Conservation (phyloP, 1,140 invertebrate genomes). For the Antheraea pernyi region DNA sequence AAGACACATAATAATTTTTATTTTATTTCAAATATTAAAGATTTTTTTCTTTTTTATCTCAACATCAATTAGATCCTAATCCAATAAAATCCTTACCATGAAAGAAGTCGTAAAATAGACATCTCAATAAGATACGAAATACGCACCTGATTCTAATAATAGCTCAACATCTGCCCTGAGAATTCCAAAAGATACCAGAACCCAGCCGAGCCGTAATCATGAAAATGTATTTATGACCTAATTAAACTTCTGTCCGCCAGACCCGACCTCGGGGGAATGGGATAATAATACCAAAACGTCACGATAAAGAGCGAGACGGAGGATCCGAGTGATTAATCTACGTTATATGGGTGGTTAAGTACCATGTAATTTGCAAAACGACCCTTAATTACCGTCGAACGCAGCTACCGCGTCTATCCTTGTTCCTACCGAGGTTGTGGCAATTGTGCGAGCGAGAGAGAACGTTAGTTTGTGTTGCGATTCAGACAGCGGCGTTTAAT, state of each 20-base stretch:
- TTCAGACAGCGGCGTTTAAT: slow-evolving; percentile 70
- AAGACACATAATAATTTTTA: too few species aligned
- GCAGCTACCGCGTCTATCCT: slow-evolving; percentile 65
- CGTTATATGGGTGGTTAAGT: slow-evolving; percentile 81
- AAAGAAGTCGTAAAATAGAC: background rate
- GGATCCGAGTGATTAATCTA: slow-evolving; percentile 74
- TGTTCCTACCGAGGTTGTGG: slow-evolving; percentile 36
- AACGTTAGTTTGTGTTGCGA: slow-evolving; percentile 39
- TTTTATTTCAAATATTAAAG: background rate
- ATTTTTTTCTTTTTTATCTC: too few species aligned
- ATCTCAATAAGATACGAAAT: background rate
- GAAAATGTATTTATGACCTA: slow-evolving; percentile 79
- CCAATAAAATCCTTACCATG: too few species aligned
- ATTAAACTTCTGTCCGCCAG: slow-evolving; percentile 70
- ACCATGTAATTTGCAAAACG: slow-evolving; percentile 81
- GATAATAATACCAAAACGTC: slow-evolving; percentile 24
- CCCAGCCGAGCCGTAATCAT: slow-evolving; percentile 50
- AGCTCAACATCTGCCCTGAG: slow-evolving; percentile 39
- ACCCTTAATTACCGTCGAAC: slow-evolving; percentile 79
- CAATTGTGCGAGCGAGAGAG: slow-evolving; percentile 40
- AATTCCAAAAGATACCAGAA: slow-evolving; percentile 22
- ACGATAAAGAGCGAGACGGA: slow-evolving; percentile 41
- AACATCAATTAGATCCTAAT: too few species aligned
- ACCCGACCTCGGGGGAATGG: slow-evolving; percentile 29
- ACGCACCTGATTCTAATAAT: slow-evolving; percentile 23